Evolutionary conservation across 2,888 invertebrate species (phyloP), one percentile per base, ranked within the genome.

Genomic region (Torymus auratus): DNA sequence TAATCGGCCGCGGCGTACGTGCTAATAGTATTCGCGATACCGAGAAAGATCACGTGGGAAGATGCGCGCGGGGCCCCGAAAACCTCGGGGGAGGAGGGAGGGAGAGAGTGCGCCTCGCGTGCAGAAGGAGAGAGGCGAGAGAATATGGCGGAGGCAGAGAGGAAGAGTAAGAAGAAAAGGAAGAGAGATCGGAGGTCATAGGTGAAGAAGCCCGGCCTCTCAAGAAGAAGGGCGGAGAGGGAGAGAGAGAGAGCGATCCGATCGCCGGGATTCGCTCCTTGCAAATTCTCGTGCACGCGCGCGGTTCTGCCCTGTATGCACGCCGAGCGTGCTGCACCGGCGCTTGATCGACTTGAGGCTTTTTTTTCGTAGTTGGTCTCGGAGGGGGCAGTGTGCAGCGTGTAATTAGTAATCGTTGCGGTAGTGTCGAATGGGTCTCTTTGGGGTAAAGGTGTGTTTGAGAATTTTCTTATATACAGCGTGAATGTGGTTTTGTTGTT

Each of bases 141-240:
- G 72, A 80, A 84, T 83, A 82, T 73, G 68, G 83, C 84, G 84
- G 85, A 82, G 79, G 79, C 77, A 83, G 81, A 76, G 72, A 17
- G 81, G 83, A 53, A 64, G 17, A n/a, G 50, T 20, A 82, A 83
- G 56, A n/a, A 23, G 28, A 56, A 78, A 41, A 83, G 83, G 83
- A 81, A 81, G 83, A 65, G 62, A 84, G 84, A 84, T 85, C 85
- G 84, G 76, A 86, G 88, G 89, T 90, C 88, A 89, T 87, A 90
- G 90, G 90, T 90, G 88, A 89, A 71, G n/a, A 64, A 86, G 87
- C 87, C 88, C 88, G 85, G 88, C 88, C 88, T 89, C 88, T 88
- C 58, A 86, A 88, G 87, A 86, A 84, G 86, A 87, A 86, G 86
- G 87, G 84, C 87, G 85, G 86, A 83, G 85, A 88, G 89, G 86